Base-by-base conservation (phyloP, 2,888 invertebrate species). In the Ischnura elegans region DNA sequence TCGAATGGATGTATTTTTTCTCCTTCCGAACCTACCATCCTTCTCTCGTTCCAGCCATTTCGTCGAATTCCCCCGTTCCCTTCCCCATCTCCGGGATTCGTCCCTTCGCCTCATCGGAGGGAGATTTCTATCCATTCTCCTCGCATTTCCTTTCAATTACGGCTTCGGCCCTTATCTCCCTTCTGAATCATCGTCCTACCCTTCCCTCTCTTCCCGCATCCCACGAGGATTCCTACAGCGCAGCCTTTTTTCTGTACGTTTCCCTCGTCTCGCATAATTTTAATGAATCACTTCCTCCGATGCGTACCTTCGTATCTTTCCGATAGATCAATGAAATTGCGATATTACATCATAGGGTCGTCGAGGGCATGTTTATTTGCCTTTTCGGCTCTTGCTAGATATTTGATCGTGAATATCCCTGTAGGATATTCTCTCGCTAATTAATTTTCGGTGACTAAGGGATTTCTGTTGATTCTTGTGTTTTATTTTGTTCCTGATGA, bases 121-220 rank as follows among this genome's bases (percentile, higher is more conserved):
- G 36, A 76, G 76, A 76, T 76, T 76, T 76, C 76, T 76, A n/a
- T 76, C 76, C 76, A 76, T 76, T 76, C 76, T 76, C 76, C 76
- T 76, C 76, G 76, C 76, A 76, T 76, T 76, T 76, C 76, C 76
- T 76, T 76, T 76, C 76, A 76, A 76, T 76, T 76, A 76, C 76
- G n/a, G 76, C 76, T n/a, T 13, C n/a, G 25, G 21, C 36, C 25
- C 76, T 36, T 76, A 76, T 76, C 76, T 76, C 76, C 76, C 29
- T 76, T 16, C 76, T 13, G 13, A 21, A 76, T 76, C 76, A 13
- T 2, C 76, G 76, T 76, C 76, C 76, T 29, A 76, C 61, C 6
- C 61, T 61, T n/a, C 61, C 61, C 51, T 61, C 51, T 51, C 19
- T 61, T 16, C n/a, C 25, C 25, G 25, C 61, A 19, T 8, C 61